Base-by-base conservation (phyloP, 1,140 invertebrate species). In the Brachionus rubens region DNA sequence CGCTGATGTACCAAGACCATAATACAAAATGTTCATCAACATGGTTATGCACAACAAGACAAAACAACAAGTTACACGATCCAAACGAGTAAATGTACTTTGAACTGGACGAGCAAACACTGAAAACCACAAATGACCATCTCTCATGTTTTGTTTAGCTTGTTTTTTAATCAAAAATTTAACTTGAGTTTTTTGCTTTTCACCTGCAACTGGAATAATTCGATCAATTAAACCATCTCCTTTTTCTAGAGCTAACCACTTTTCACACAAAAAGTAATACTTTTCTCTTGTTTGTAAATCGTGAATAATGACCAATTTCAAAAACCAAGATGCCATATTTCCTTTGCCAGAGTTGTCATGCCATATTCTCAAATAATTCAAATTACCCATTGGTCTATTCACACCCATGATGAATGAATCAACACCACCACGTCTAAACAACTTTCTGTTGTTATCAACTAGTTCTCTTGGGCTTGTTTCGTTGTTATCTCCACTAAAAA, bases 281-380 rank as follows among this genome's bases (percentile, higher is more conserved):
- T 86, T 86, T 67, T 85, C 80, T 24, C 84, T 83, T 0, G 86
- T 88, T 80, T 88, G 87, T 14, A 88, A 78, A 77, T 88, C 88
- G 21, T 83, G 80, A 4, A 88, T 79, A 4, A 87, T 79, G 28
- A 88, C 80, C 76, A 85, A 84, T 43, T 85, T 85, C 19, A 87
- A 80, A 77, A 83, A 87, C 87, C 87, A 88, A 0, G 87, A 87
- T 2, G 83, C 85, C 16, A n/a, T n/a, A n/a, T n/a, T n/a, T n/a
- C n/a, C n/a, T n/a, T n/a, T n/a, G n/a, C n/a, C n/a, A n/a, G n/a
- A 82, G 79, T 87, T 87, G 79, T 88, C 87, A 78, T 88, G 87
- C 87, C 87, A 88, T 4, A 88, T 82, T 10, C 86, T 81, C 4
- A 87, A 79, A 79, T 86, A 87, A 62, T 83, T 86, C 43, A 88